Base-by-base conservation (phyloP, 2,797 vertebrate species). In the Huso huso region DNA sequence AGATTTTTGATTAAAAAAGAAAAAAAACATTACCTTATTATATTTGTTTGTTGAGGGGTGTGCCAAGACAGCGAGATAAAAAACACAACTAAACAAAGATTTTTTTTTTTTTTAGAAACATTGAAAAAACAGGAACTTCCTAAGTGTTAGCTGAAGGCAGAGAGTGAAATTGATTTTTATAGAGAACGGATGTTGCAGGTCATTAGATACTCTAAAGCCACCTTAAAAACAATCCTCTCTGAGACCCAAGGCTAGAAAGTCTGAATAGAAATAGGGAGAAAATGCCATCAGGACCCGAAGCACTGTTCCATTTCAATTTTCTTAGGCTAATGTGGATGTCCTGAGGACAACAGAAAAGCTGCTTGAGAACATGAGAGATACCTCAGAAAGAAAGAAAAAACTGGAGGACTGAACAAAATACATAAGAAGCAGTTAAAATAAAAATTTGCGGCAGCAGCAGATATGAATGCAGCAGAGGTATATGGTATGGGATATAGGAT, bases 251-350 rank as follows among this genome's bases (percentile, higher is more conserved):
- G 81, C 74, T 76, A 67, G 67, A 70, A 37, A 65, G 61, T 68
- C 73, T 72, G 73, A 84, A 83, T 78, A 75, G 77, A 76, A 84
- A 88, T 81, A 66, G 74, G 78, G 71, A 76, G 73, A 81, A 83
- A 86, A 78, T 75, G 68, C 73, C 74, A 78, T 73, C 75, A 77
- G 77, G 75, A 73, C 72, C 73, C 75, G 64, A 67, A 70, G 75
- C 63, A 8, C 76, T 79, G 78, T 80, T 73, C 68, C 69, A 70
- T 72, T 66, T 65, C 64, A 75, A 68, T 82, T 81, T 76, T 84
- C 78, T 76, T 68, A 70, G 74, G 65, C 65, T 72, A 74, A 77
- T 64, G 66, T 52, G 68, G 75, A 77, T 68, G 59, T 73, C 77
- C 64, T 69, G 62, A 58, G 69, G 74, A 71, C 69, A 65, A 18